Evolutionary conservation across 2,888 invertebrate genomes (phyloP).

Genomic region (Cheilosia impressa): DNA sequence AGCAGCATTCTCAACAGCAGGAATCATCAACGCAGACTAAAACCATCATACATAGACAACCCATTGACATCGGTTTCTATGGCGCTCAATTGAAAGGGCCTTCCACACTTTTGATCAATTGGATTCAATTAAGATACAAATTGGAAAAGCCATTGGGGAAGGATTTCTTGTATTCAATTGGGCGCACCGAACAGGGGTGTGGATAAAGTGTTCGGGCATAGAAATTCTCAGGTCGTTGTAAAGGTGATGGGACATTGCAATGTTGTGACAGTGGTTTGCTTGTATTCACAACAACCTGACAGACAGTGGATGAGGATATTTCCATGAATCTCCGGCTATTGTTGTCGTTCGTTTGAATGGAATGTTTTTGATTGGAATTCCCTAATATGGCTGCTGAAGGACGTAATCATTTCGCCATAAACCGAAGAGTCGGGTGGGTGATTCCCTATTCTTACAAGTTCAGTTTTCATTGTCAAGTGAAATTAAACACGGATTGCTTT

Average conservation of each 20-base stretch:
- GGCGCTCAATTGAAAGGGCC: conserved; percentile 42
- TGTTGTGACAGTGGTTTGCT: conserved; percentile 43
- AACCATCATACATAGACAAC: conserved; percentile 16
- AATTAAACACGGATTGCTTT: not conserved
- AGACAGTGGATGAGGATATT: conserved; percentile 20
- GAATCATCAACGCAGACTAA: conserved; percentile 40
- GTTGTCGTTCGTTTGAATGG: conserved; percentile 19
- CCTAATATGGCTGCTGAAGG: not conserved
- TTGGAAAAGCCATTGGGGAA: conserved; percentile 58
- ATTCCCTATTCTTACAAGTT: not conserved
- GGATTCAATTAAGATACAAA: conserved; percentile 68
- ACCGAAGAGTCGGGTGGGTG: too few species aligned
- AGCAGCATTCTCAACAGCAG: not conserved
- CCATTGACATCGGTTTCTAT: conserved; percentile 40
- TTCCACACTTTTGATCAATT: conserved; percentile 72
- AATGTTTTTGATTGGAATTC: conserved; percentile 34
- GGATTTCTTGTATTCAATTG: conserved; percentile 35
- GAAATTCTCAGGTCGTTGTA: conserved; percentile 19
- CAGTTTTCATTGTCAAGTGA: not conserved
- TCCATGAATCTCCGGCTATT: conserved; percentile 8
- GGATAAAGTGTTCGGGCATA: conserved; percentile 10
- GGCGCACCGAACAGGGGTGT: not conserved
- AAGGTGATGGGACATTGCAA: conserved; percentile 42
- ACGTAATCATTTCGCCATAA: not conserved
- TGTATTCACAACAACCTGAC: conserved; percentile 41